Percentiles rank a stretch among this genome's conserved stretches.
These are phyloP conservation scores for Eilema depressum DNA, from an alignment of 2,888 invertebrate species.

Conservation along the genomic window DNA sequence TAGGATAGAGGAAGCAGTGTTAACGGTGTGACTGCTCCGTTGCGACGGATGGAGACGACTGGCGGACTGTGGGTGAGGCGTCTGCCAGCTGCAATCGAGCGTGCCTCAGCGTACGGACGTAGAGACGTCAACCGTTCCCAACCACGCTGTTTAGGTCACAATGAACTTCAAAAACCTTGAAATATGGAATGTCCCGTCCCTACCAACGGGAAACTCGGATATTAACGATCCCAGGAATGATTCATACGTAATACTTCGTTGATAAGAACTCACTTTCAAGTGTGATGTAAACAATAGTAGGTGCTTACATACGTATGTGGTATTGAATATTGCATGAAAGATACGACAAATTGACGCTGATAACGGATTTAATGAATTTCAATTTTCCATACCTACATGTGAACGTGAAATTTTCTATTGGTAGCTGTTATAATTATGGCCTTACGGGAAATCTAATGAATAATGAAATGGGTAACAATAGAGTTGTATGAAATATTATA, in stretches of 20 bases:
- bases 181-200: constrained; percentile 30
- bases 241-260: not conserved
- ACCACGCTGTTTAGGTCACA: constrained; percentile 49
- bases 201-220: not conserved
- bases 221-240: constrained; percentile 8
- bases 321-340: not conserved
- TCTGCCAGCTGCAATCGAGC: constrained; percentile 38
- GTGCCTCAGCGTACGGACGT: not conserved
- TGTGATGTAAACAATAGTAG: constrained; percentile 1
- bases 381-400: not conserved
- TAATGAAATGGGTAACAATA: not conserved
- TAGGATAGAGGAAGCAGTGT: constrained; percentile 24
- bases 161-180: constrained; percentile 62
- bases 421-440: not conserved
- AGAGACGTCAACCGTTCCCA: not conserved
- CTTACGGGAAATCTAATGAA: not conserved
- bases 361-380: not conserved
- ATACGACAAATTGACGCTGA: constrained; percentile 1
- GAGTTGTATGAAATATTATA: constrained; percentile 4
- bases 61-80: constrained; percentile 45
- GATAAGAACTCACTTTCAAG: not conserved
- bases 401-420: not conserved
- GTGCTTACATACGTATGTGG: not conserved
- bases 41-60: constrained; percentile 45
- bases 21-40: constrained; percentile 40